Evolutionary conservation across 2,113 vertebrate species (phyloP).

Genomic region (Theropithecus gelada): DNA sequence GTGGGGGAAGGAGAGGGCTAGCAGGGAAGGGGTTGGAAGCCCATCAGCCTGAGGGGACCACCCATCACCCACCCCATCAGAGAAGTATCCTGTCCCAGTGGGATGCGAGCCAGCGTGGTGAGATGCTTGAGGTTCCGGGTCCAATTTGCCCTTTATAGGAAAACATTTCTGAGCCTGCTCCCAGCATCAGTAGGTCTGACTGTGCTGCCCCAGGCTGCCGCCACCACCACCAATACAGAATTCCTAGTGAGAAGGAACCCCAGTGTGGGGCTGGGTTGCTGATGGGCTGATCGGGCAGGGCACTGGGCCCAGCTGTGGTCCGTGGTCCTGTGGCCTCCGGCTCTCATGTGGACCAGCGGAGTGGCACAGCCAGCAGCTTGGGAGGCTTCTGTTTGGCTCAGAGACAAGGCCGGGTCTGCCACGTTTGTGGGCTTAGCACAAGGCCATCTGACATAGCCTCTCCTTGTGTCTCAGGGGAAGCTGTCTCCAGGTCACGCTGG

Average conservation of each 20-base stretch:
- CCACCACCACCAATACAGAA: not conserved
- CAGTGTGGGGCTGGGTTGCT: not conserved
- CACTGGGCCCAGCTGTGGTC: not conserved
- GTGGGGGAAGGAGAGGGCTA: not conserved
- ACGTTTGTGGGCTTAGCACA: not conserved
- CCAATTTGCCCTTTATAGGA: conserved; percentile 34
- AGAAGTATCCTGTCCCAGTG: not conserved
- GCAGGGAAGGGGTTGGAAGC: not conserved
- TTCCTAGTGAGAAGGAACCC: not conserved
- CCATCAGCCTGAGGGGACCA: not conserved
- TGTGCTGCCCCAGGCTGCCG: not conserved
- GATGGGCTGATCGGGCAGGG: not conserved
- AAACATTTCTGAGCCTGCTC: conserved; percentile 24
- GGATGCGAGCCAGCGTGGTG: rapidly evolving
- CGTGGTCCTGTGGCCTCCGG: not conserved
- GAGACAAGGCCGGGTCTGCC: not conserved
- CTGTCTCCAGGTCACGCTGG: not conserved
- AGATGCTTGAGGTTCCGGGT: conserved; percentile 21
- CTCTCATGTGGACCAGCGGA: not conserved
- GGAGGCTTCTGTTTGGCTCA: not conserved
- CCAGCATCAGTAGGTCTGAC: not conserved
- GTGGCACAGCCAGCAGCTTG: not conserved
- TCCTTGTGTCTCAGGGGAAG: not conserved
- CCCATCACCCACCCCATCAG: not conserved
- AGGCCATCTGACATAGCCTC: rapidly evolving